These are phyloP conservation scores for Cheilosia urbana DNA, from an alignment of 2,888 invertebrate genomes.

Conservation along the genomic window DNA sequence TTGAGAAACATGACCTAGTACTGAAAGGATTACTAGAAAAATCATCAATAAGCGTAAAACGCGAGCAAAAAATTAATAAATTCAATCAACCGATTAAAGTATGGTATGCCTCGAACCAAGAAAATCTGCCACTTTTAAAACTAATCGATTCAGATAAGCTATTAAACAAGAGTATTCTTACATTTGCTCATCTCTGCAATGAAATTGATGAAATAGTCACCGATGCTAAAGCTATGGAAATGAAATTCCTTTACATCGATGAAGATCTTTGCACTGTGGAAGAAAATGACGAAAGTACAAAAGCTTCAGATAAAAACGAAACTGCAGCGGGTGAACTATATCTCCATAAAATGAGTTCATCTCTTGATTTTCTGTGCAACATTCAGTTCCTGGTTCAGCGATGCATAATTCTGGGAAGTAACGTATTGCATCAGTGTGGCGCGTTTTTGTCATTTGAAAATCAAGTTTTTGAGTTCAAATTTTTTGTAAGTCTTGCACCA, in stretches of 20 bases:
- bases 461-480: constrained; percentile 80
- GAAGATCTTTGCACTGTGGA: constrained; percentile 77
- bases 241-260: constrained; percentile 82
- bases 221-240: constrained; percentile 87
- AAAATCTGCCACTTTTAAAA: constrained; percentile 88
- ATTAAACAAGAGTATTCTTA: constrained; percentile 91
- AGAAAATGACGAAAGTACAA: not conserved
- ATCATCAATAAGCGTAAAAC: constrained; percentile 29
- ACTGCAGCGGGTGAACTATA: constrained; percentile 72
- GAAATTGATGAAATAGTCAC: constrained; percentile 89
- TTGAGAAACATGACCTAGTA: constrained; percentile 80
- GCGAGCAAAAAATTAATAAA: constrained; percentile 48
- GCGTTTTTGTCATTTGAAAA: constrained; percentile 86
- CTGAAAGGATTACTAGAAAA: constrained; percentile 76
- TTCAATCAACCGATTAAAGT: constrained; percentile 77
- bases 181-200: constrained; percentile 90
- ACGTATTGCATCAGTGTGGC: constrained; percentile 90
- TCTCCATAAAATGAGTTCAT: constrained; percentile 84
- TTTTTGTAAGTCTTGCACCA: constrained; percentile 73
- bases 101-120: constrained; percentile 80
- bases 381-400: constrained; percentile 89
- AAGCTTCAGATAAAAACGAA: constrained; percentile 75
- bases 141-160: constrained; percentile 92
- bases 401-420: constrained; percentile 89
- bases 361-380: constrained; percentile 87